Percentiles rank a stretch among this genome's conserved stretches.
These are phyloP conservation scores for Reticulitermes speratus DNA, from an alignment of 1,140 invertebrate genomes.

Conservation along the genomic window DNA sequence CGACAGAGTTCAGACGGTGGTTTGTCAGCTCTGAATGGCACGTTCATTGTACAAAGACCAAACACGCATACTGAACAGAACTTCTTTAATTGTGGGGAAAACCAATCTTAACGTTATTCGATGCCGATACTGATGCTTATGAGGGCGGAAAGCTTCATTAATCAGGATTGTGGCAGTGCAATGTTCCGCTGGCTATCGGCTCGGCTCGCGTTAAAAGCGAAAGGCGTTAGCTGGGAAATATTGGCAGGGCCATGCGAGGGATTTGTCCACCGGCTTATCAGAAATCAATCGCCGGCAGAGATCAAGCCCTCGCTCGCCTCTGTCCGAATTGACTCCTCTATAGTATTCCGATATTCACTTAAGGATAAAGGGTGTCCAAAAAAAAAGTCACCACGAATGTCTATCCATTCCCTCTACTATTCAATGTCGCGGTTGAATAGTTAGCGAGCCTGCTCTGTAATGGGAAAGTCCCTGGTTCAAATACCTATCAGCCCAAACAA, in stretches of 20 bases:
- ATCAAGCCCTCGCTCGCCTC: slow-evolving; percentile 8
- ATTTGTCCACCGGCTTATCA: slow-evolving; percentile 31
- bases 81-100: neutral
- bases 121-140: neutral
- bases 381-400: neutral
- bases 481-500: neutral
- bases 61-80: neutral
- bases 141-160: slow-evolving; percentile 4
- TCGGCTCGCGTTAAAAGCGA: neutral
- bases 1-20: no score
- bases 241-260: neutral
- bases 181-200: neutral
- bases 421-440: neutral
- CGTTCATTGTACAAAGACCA: no score
- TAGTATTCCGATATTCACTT: slow-evolving; percentile 3
- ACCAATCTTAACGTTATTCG: neutral
- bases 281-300: slow-evolving; percentile 32
- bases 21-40: no score
- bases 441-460: neutral
- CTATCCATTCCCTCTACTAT: no score
- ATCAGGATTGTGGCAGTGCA: neutral
- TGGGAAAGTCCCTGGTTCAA: neutral
- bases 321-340: neutral
- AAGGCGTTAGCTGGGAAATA: neutral
- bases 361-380: neutral